Percentiles rank a stretch among this genome's conserved stretches.
Evolutionary conservation across 2,888 invertebrate species (phyloP).

Genomic region (Nymphalis c-album): DNA sequence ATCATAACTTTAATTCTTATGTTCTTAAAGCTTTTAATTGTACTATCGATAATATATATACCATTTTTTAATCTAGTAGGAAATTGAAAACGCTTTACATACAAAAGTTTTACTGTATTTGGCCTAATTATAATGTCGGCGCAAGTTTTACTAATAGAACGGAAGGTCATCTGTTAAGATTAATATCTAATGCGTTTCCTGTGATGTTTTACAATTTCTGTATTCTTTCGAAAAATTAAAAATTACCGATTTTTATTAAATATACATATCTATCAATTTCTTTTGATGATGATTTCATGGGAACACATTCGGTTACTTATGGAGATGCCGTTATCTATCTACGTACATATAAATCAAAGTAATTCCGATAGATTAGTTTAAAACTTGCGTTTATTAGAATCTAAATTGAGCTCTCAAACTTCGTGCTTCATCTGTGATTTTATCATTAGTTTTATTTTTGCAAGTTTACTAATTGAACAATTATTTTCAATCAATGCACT

Average conservation of each 20-base stretch:
- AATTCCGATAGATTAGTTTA: background rate
- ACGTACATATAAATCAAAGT: constrained; percentile 13
- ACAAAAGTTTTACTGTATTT: constrained; percentile 20
- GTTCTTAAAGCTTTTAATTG: constrained; percentile 19
- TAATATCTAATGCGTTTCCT: background rate
- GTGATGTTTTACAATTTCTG: too few species aligned
- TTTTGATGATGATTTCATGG: too few species aligned
- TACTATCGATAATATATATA: constrained; percentile 11
- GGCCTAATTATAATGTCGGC: constrained; percentile 24
- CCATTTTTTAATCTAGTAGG: constrained; percentile 7
- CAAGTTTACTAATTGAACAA: constrained; percentile 72
- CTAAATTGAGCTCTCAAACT: constrained; percentile 65
- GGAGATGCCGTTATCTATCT: background rate
- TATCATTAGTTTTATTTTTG: constrained; percentile 62
- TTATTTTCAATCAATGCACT: constrained; percentile 71
- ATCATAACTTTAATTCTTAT: constrained; percentile 19
- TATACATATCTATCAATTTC: too few species aligned
- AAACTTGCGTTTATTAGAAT: constrained; percentile 9
- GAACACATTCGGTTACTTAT: too few species aligned
- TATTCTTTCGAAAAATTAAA: too few species aligned
- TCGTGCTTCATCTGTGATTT: constrained; percentile 75
- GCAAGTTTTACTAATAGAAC: background rate
- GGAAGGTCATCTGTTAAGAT: background rate
- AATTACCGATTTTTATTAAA: too few species aligned
- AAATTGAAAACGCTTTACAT: background rate